Conservation (phyloP, 2,888 invertebrate species). For the Mimas tiliae region DNA sequence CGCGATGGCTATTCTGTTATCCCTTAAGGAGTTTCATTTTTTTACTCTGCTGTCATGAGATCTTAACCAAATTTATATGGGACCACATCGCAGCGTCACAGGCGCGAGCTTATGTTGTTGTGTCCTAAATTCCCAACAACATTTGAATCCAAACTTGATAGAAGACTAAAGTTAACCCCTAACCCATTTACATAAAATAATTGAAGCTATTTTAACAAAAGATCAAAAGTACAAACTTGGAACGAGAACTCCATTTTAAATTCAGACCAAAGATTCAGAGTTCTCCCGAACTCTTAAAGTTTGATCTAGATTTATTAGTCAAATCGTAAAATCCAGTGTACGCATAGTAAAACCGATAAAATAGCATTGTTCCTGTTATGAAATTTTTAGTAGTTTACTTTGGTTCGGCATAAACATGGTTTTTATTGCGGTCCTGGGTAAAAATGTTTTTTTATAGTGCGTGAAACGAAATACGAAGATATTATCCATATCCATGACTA, state of each 20-base stretch:
- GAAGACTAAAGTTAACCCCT: neutral
- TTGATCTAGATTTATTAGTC: slow-evolving; percentile 31
- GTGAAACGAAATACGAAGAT: neutral
- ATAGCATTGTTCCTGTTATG: slow-evolving; percentile 8
- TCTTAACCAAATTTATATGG: no score
- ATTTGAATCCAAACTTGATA: no score
- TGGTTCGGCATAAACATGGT: slow-evolving; percentile 1
- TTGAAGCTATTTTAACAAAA: slow-evolving; percentile 7
- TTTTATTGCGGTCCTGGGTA: slow-evolving; percentile 19
- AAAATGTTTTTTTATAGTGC: neutral
- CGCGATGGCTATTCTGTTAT: no score
- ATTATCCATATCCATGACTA: no score
- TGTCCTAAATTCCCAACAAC: no score
- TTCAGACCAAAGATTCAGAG: no score
- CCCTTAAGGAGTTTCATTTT: no score
- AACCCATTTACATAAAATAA: slow-evolving; percentile 5
- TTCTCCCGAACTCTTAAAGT: slow-evolving; percentile 26
- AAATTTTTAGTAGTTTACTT: slow-evolving; percentile 23
- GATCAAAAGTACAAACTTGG: slow-evolving; percentile 26
- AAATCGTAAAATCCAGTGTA: slow-evolving; percentile 26
- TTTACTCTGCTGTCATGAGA: no score
- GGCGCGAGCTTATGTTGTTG: no score
- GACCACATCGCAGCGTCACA: no score
- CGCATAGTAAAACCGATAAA: neutral
- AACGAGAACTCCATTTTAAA: slow-evolving; percentile 30